Conservation (phyloP, 2,797 vertebrate species). For the Sylvia borin region DNA sequence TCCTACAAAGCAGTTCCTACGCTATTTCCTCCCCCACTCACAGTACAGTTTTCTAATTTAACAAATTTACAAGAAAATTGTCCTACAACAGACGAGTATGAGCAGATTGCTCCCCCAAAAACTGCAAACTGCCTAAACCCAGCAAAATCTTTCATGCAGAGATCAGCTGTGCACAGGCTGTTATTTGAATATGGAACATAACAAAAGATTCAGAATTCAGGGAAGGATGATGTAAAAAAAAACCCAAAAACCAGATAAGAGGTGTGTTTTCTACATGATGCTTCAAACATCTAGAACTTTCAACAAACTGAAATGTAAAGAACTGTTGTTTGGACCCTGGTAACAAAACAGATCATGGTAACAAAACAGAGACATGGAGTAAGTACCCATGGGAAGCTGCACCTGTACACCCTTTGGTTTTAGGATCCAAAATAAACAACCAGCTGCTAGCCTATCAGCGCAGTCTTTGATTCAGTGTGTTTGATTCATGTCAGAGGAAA, state of each 20-base stretch:
- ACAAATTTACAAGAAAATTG: background rate
- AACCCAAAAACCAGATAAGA: accelerated
- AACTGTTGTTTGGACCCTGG: background rate
- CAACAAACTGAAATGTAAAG: background rate
- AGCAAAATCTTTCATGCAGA: background rate
- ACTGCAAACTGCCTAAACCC: background rate
- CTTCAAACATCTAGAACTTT: background rate
- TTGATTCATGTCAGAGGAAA: background rate
- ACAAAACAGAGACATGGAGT: no score
- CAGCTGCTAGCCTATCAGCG: background rate
- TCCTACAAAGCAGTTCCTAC: background rate
- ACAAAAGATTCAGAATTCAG: background rate
- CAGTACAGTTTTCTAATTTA: background rate
- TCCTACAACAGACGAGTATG: background rate
- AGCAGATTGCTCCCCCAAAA: background rate
- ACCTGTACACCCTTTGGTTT: background rate
- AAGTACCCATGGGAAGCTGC: background rate
- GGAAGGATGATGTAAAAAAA: background rate
- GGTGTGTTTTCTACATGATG: background rate
- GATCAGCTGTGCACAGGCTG: background rate
- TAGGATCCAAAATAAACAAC: background rate
- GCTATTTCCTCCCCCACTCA: background rate
- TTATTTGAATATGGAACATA: background rate
- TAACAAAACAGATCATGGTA: background rate
- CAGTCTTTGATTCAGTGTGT: background rate